phyloP scores from a whole-genome alignment of 1,140 invertebrate genomes.

The Drosophila subobscura region DNA sequence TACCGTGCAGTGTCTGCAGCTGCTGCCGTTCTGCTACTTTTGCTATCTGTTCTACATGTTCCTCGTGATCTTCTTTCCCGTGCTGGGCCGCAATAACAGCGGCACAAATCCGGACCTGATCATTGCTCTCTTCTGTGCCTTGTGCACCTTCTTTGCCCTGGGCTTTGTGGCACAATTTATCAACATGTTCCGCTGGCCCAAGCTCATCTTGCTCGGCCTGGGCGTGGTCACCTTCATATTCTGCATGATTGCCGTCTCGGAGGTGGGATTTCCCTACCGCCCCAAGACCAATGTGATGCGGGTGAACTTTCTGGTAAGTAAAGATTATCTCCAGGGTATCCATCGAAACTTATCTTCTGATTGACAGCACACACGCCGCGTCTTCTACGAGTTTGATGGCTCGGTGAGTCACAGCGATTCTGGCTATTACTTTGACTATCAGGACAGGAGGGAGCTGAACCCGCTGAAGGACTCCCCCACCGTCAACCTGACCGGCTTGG shows the following conservation, averaged over 20 bases:
- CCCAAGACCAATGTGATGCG: slow-evolving; percentile 88
- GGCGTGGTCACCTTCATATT: slow-evolving; percentile 79
- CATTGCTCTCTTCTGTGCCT: slow-evolving; percentile 84
- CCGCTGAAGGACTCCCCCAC: slow-evolving; percentile 83
- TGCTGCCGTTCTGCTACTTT: slow-evolving; percentile 84
- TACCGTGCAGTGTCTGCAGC: slow-evolving; percentile 83
- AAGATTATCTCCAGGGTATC: background rate
- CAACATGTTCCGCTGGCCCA: slow-evolving; percentile 69
- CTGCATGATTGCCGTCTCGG: slow-evolving; percentile 86
- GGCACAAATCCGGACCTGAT: slow-evolving; percentile 86
- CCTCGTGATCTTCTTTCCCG: slow-evolving; percentile 88
- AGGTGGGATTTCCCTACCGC: slow-evolving; percentile 91
- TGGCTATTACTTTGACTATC: slow-evolving; percentile 89
- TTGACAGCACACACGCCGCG: slow-evolving; percentile 86
- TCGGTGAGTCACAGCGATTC: slow-evolving; percentile 85
- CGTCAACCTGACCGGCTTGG: slow-evolving; percentile 84
- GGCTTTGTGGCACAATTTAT: slow-evolving; percentile 70
- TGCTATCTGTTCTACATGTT: slow-evolving; percentile 87
- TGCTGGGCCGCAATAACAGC: slow-evolving; percentile 87
- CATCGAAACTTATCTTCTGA: background rate
- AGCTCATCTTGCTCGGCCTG: slow-evolving; percentile 49
- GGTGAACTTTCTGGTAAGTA: slow-evolving; percentile 87
- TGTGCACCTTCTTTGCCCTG: slow-evolving; percentile 70
- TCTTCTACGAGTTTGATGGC: slow-evolving; percentile 86
- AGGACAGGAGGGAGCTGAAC: slow-evolving; percentile 88